phyloP scores from a whole-genome alignment of 2,113 vertebrate species.

The Panthera uncia region DNA sequence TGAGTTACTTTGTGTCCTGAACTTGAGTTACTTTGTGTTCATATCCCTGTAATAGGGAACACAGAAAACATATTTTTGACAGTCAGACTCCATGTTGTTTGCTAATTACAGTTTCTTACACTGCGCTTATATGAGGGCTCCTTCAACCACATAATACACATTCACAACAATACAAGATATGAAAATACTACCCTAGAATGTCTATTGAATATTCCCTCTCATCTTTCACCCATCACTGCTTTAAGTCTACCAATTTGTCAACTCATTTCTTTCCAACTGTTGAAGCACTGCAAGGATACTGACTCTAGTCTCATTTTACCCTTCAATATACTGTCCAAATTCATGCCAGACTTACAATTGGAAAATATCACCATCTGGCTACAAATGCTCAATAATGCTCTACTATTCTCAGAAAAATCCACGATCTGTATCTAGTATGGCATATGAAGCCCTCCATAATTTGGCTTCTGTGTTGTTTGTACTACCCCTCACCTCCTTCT shows the following conservation, averaged over 20 bases:
- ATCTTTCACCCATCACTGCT: neutral
- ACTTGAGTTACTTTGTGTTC: slow-evolving; percentile 14
- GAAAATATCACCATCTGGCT: neutral
- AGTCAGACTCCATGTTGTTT: neutral
- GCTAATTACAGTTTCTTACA: neutral
- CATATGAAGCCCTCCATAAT: neutral
- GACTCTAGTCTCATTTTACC: neutral
- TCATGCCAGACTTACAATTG: neutral
- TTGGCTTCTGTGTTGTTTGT: neutral
- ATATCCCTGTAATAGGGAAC: neutral
- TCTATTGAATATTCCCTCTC: neutral
- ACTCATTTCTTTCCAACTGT: neutral
- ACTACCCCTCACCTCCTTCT: neutral
- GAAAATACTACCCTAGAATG: neutral
- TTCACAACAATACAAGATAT: neutral
- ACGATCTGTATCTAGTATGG: neutral
- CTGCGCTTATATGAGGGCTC: neutral
- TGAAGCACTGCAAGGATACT: neutral
- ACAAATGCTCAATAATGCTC: neutral
- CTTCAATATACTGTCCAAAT: neutral
- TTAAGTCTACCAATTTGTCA: neutral
- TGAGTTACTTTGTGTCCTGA: neutral
- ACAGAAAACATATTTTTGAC: neutral
- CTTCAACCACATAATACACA: neutral
- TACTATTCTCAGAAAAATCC: neutral